phyloP scores from a whole-genome alignment of 2,888 invertebrate genomes.

The Schrankia costaestrigalis region DNA sequence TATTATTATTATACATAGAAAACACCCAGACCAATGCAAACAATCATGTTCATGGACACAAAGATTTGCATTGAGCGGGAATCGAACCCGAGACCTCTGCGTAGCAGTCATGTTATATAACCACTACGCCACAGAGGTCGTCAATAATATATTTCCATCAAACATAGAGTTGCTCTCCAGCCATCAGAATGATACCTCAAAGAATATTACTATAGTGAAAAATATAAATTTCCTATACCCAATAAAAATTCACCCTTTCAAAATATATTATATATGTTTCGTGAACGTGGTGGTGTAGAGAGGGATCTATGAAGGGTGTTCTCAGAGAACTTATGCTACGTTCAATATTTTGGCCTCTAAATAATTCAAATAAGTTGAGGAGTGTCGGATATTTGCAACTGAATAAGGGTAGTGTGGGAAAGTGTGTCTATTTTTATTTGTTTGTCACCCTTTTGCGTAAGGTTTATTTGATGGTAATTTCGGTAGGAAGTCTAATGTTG shows the following conservation, averaged over 20 bases:
- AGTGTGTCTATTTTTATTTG: constrained; percentile 6
- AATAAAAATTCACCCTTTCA: constrained; percentile 15
- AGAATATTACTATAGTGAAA: not conserved
- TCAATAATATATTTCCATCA: too few relatives aligned
- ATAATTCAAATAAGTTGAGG: constrained; percentile 25
- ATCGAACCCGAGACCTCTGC: too few relatives aligned
- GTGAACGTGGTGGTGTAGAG: constrained; percentile 10
- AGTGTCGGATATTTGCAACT: constrained; percentile 25
- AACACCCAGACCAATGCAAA: too few relatives aligned
- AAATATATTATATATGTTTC: constrained; percentile 10
- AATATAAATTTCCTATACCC: constrained; percentile 1
- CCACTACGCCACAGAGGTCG: too few relatives aligned
- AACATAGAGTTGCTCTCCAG: not conserved
- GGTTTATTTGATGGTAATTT: not conserved
- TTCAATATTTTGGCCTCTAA: constrained; percentile 27
- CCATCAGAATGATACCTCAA: not conserved
- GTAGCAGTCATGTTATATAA: too few relatives aligned
- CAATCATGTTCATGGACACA: too few relatives aligned
- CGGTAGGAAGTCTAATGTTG: too few relatives aligned
- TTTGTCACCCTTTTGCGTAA: constrained; percentile 2
- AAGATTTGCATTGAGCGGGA: too few relatives aligned
- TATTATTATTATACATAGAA: too few relatives aligned
- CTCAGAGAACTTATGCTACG: constrained; percentile 11
- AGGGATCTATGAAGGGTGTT: constrained; percentile 10
- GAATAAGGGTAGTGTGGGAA: constrained; percentile 15